Conservation (phyloP, 2,888 invertebrate genomes). For the Anthophora plumipes region DNA sequence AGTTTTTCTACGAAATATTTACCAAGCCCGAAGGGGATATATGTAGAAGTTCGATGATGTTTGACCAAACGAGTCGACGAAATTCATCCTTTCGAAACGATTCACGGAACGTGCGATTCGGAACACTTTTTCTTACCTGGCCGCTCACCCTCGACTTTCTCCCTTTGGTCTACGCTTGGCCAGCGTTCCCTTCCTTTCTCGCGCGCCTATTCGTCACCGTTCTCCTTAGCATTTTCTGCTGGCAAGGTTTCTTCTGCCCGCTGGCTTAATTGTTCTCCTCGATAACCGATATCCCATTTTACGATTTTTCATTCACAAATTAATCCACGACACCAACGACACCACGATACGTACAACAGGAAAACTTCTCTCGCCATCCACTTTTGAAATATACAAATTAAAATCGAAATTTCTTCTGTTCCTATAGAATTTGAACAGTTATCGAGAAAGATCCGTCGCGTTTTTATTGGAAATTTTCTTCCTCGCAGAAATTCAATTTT, state of each 20-base stretch:
- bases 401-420: no score
- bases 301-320: not conserved
- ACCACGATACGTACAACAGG: no score
- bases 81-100: constrained; percentile 14
- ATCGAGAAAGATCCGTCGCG: no score
- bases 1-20: not conserved
- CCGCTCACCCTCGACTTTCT: constrained; percentile 25
- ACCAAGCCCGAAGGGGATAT: not conserved
- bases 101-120: constrained; percentile 20
- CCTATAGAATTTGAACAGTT: no score
- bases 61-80: not conserved
- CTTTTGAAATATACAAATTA: no score
- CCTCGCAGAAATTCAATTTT: no score
- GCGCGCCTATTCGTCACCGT: constrained; percentile 13
- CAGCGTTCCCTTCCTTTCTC: constrained; percentile 35
- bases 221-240: constrained; percentile 27
- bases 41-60: not conserved
- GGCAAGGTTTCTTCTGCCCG: not conserved
- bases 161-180: constrained; percentile 26
- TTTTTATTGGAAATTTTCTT: no score
- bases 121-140: constrained; percentile 41
- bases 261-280: not conserved
- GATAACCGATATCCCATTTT: not conserved
- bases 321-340: no score
- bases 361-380: no score